Conservation (phyloP, 2,113 vertebrate genomes). For the Spheniscus mendiculus region DNA sequence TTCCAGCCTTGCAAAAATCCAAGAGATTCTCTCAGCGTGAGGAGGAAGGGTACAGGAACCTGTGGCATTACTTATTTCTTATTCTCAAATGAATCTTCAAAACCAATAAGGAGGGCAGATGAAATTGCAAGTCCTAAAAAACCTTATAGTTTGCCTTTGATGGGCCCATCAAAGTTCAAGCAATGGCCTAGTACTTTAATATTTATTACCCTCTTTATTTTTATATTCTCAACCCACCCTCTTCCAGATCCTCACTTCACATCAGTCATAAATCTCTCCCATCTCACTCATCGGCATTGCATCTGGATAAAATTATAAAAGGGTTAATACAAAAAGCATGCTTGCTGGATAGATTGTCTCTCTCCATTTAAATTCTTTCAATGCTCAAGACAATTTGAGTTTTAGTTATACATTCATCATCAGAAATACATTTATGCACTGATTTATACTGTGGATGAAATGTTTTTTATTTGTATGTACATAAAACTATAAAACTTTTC, state of each 20-base stretch:
- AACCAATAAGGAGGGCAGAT: background rate
- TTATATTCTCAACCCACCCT: constrained; percentile 23
- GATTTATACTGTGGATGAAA: constrained; percentile 17
- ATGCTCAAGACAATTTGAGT: constrained; percentile 1
- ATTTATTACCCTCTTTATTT: constrained; percentile 45
- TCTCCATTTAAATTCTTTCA: background rate
- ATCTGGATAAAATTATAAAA: constrained; percentile 57
- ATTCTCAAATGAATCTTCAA: constrained; percentile 21
- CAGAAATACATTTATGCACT: background rate
- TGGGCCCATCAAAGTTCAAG: background rate
- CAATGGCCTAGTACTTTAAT: background rate
- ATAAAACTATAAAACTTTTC: constrained; percentile 1
- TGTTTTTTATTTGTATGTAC: constrained; percentile 20
- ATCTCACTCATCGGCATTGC: constrained; percentile 5
- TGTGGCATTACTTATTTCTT: background rate
- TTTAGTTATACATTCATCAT: background rate
- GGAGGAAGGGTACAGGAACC: background rate
- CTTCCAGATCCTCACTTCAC: constrained; percentile 24
- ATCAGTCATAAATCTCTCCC: constrained; percentile 37
- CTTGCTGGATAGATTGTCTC: background rate
- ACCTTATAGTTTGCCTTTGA: constrained; percentile 3
- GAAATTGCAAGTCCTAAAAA: constrained; percentile 34
- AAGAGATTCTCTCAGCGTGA: background rate
- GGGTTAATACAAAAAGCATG: constrained; percentile 37
- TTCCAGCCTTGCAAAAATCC: background rate